Base-by-base conservation (phyloP, 1,140 invertebrate genomes). In the Scaptodrosophila lebanonensis region DNA sequence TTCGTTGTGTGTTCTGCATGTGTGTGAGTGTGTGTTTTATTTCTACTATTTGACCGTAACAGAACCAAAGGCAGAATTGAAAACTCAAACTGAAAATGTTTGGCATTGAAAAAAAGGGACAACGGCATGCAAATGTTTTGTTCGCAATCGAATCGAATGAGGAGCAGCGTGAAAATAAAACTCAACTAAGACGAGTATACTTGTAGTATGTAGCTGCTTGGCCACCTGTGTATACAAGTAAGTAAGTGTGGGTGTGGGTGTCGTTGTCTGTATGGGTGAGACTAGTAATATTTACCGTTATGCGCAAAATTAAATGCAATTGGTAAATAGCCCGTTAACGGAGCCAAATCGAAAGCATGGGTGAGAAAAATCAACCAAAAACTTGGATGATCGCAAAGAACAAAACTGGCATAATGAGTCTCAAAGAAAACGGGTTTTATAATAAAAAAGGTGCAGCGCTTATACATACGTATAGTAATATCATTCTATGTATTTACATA, bases 401-500 rank as follows among this genome's bases (percentile, higher is more conserved):
- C 43, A 52, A 77, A 72, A n/a, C n/a, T n/a, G n/a, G n/a, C n/a
- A n/a, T n/a, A n/a, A 53, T 38, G 53, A 54, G 59, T 71, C 64
- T 62, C 54, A 77, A 67, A 64, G 49, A 60, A 73, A 79, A 73
- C 33, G n/a, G n/a, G n/a, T 65, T 71, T 40, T 38, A 53, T 57
- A 73, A 73, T 72, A 48, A 66, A 57, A 76, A 49, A 50, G 33
- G 73, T 77, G 73, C 73, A 82, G 59, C 73, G 56, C 51, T 25
- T 25, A 4, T 25, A 25, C 8, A 25, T 25, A 25, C 3, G 22
- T 25, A n/a, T 75, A 62, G 65, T 33, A 53, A 79, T 64, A 64
- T 79, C 73, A 56, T 72, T 77, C 73, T 77, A 79, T 77, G 60
- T 76, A 73, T 77, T 79, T 77, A 77, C 73, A 77, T 61, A 66